These are phyloP conservation scores for Thermophis baileyi DNA, from an alignment of 2,113 vertebrate species.

Conservation along the genomic window DNA sequence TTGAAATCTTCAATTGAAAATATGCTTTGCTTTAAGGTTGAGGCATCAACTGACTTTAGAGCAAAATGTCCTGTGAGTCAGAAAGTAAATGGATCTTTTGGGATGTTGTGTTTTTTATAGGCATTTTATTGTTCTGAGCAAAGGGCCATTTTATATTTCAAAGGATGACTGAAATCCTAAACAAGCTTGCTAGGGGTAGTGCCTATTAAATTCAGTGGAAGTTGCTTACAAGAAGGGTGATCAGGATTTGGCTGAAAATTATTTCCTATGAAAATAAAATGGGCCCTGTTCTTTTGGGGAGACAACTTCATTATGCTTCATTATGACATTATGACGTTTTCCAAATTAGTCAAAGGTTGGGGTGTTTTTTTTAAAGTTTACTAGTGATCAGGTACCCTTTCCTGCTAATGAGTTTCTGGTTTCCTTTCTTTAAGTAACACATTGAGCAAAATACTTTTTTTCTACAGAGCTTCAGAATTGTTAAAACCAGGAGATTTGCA, in stretches of 20 bases:
- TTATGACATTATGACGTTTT: not conserved
- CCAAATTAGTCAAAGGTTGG: not conserved
- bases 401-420: not conserved
- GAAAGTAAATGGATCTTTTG: not conserved
- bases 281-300: not conserved
- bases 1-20: not conserved
- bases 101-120: not conserved
- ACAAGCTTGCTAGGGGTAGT: not conserved
- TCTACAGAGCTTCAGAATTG: not conserved
- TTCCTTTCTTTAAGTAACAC: not conserved
- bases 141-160: not conserved
- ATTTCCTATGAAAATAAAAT: not conserved
- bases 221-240: not conserved
- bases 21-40: too few relatives aligned
- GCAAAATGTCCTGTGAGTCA: not conserved
- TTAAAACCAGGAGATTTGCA: not conserved
- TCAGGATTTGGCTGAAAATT: not conserved
- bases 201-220: not conserved
- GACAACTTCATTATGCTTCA: not conserved
- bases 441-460: not conserved
- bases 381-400: not conserved
- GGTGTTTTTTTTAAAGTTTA: not conserved
- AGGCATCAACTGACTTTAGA: not conserved
- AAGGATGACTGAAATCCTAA: not conserved
- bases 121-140: not conserved